Conservation (phyloP, 2,888 invertebrate species). For the Seladonia tumulorum region DNA sequence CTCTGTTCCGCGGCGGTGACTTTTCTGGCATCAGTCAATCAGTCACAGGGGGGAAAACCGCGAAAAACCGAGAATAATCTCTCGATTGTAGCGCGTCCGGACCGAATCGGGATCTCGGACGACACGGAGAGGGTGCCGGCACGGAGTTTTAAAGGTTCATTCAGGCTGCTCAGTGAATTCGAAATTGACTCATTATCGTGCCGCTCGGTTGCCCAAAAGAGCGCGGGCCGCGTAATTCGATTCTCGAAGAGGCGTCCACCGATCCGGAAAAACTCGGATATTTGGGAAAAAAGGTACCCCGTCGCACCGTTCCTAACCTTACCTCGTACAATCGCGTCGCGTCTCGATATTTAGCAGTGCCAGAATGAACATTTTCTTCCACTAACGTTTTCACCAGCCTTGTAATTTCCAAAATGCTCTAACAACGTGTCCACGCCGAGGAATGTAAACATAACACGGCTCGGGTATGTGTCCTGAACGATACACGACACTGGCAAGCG, state of each 20-base stretch:
- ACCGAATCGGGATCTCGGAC: not conserved
- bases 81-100: slow-evolving; percentile 16
- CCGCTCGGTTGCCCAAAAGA: slow-evolving; percentile 45
- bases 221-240: slow-evolving; percentile 40
- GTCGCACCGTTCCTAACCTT: not conserved
- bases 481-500: too few relatives aligned
- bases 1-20: slow-evolving; percentile 22
- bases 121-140: not conserved
- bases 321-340: not conserved
- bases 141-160: slow-evolving; percentile 57
- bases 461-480: too few relatives aligned
- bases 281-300: slow-evolving; percentile 16
- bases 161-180: slow-evolving; percentile 64
- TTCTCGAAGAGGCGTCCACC: slow-evolving; percentile 19
- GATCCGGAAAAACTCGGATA: slow-evolving; percentile 36
- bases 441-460: too few relatives aligned
- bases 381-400: not conserved
- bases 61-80: slow-evolving; percentile 44
- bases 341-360: not conserved
- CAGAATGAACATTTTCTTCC: not conserved
- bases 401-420: not conserved
- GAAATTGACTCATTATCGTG: slow-evolving; percentile 58
- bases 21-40: slow-evolving; percentile 9
- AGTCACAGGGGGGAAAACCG: slow-evolving; percentile 7
- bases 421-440: too few relatives aligned